Conservation (phyloP, 1,140 invertebrate species). For the Oreohelix idahoensis region DNA sequence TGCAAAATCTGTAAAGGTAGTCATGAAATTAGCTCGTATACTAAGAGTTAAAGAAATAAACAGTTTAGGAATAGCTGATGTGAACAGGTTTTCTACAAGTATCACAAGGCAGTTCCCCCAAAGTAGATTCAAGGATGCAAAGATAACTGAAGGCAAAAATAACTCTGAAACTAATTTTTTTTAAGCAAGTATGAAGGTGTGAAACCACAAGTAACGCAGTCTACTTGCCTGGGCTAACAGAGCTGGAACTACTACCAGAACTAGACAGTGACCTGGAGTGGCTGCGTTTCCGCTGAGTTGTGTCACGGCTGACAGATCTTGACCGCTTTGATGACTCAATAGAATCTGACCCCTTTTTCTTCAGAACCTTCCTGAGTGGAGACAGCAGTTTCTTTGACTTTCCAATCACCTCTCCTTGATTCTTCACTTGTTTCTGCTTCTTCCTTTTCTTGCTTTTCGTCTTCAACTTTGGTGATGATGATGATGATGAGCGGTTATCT, state of each 20-base stretch:
- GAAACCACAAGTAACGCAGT: background rate
- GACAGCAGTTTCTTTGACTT: slow-evolving; percentile 37
- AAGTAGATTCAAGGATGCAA: too few relatives aligned
- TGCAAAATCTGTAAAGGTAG: too few relatives aligned
- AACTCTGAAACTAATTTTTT: too few relatives aligned
- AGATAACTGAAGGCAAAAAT: too few relatives aligned
- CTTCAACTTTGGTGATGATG: slow-evolving; percentile 21
- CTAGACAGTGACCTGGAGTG: background rate
- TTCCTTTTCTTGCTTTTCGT: slow-evolving; percentile 29
- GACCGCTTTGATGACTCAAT: background rate
- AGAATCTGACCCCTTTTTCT: slow-evolving; percentile 16
- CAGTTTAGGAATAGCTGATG: too few relatives aligned
- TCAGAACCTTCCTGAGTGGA: slow-evolving; percentile 37
- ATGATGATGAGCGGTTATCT: slow-evolving; percentile 15
- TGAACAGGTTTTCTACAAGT: too few relatives aligned
- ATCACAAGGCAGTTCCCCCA: too few relatives aligned
- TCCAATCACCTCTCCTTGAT: background rate
- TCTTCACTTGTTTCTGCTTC: slow-evolving; percentile 32
- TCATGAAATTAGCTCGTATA: too few relatives aligned
- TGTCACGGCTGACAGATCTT: slow-evolving; percentile 3
- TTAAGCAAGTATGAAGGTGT: too few relatives aligned
- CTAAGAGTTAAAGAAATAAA: too few relatives aligned
- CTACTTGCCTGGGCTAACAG: slow-evolving; percentile 17
- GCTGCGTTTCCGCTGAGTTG: background rate
- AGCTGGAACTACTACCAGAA: background rate